phyloP scores from a whole-genome alignment of 2,113 vertebrate species.

The Rhinopomastus cyanomelas region DNA sequence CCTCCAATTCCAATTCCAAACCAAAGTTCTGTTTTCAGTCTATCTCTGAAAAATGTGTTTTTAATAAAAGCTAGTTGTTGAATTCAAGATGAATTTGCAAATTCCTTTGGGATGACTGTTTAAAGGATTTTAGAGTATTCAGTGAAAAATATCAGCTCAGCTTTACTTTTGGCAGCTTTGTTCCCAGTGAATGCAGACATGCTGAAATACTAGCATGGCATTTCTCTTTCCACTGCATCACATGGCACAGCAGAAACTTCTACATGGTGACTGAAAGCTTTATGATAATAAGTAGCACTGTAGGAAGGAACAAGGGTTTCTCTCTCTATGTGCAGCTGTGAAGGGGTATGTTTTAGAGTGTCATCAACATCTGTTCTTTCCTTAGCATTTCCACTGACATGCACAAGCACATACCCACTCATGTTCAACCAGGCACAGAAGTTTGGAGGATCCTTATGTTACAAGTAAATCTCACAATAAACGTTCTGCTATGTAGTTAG shows the following conservation, averaged over 20 bases:
- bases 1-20: background rate
- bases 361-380: background rate
- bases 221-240: slow-evolving; percentile 25
- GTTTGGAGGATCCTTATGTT: background rate
- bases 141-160: slow-evolving; percentile 51
- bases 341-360: background rate
- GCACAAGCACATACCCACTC: background rate
- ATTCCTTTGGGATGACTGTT: slow-evolving; percentile 15
- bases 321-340: background rate
- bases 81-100: slow-evolving; percentile 40
- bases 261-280: background rate
- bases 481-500: background rate
- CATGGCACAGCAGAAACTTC: slow-evolving; percentile 22
- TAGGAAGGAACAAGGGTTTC: background rate
- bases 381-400: background rate
- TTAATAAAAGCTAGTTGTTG: background rate
- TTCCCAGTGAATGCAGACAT: background rate
- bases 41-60: background rate
- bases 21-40: background rate
- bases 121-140: slow-evolving; percentile 30
- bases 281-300: background rate
- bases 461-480: background rate
- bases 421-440: background rate
- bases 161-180: slow-evolving; percentile 36
- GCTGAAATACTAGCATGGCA: background rate